Conservation (phyloP, 2,888 invertebrate species). For the Machimus atricapillus region DNA sequence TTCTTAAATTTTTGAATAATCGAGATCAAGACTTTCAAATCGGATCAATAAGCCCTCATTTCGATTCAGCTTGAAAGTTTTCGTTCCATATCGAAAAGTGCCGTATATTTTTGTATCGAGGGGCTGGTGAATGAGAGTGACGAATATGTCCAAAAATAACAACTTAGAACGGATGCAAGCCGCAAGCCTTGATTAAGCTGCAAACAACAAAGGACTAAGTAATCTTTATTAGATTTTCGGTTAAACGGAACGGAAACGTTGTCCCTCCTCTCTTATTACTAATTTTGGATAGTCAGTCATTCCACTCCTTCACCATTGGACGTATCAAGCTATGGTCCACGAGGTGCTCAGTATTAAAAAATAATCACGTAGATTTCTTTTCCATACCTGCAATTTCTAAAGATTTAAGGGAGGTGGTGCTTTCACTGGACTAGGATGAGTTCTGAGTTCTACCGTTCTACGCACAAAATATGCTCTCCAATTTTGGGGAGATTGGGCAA, state of each 20-base stretch:
- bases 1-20: no score
- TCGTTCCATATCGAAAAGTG: no score
- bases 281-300: conserved; percentile 95
- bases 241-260: conserved; percentile 65
- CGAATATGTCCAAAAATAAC: no score
- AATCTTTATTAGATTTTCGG: conserved; percentile 85
- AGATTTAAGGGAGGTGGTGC: conserved; percentile 90
- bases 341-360: conserved; percentile 91
- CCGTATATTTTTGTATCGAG: no score
- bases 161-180: no score
- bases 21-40: no score
- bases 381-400: conserved; percentile 83
- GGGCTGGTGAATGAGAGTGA: no score
- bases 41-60: no score
- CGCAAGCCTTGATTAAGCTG: conserved; percentile 83
- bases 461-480: conserved; percentile 90
- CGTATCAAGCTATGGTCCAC: conserved; percentile 99
- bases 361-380: conserved; percentile 91
- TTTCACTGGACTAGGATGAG: conserved; percentile 95
- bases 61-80: no score
- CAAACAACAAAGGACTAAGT: conserved; percentile 87
- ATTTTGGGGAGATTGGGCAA: conserved; percentile 99
- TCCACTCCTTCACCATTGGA: conserved; percentile 97
- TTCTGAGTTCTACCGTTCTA: no score
- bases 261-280: conserved; percentile 80